Percentiles rank a stretch among this genome's conserved stretches.
These are phyloP conservation scores for Charanyca ferruginea DNA, from an alignment of 2,888 invertebrate species.

Conservation along the genomic window DNA sequence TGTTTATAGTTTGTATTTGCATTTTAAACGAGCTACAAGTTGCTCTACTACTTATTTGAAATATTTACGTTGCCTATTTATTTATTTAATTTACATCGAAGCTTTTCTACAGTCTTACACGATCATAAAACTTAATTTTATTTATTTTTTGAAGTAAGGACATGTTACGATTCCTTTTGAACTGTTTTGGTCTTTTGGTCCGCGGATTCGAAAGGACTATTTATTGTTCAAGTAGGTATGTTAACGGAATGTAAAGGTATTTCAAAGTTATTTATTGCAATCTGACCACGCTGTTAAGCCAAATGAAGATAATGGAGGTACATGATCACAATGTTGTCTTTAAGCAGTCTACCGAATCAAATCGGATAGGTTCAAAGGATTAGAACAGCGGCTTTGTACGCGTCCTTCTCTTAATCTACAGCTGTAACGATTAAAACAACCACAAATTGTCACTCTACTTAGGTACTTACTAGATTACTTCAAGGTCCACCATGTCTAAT, in stretches of 20 bases:
- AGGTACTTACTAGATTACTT: conserved; percentile 6
- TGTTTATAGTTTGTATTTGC: conserved; percentile 50
- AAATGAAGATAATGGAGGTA: not conserved
- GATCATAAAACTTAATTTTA: not conserved
- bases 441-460: not conserved
- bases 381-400: conserved; percentile 12
- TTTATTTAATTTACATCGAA: conserved; percentile 21
- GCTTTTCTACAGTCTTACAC: not conserved
- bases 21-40: conserved; percentile 45
- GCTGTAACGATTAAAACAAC: not conserved
- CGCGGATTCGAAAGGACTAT: not conserved
- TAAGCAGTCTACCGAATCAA: not conserved
- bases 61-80: conserved; percentile 28
- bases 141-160: not conserved
- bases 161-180: not conserved
- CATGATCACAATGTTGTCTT: not conserved
- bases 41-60: conserved; percentile 18
- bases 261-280: conserved; percentile 2
- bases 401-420: conserved; percentile 12
- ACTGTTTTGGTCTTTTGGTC: conserved; percentile 4
- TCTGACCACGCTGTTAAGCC: conserved; percentile 6
- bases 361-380: conserved; percentile 15
- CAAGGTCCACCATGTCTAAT: not conserved
- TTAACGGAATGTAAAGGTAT: too few species aligned
- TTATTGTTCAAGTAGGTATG: not conserved